Base-by-base conservation (phyloP, 2,888 invertebrate species). In the Megaustenia siamemsis region DNA sequence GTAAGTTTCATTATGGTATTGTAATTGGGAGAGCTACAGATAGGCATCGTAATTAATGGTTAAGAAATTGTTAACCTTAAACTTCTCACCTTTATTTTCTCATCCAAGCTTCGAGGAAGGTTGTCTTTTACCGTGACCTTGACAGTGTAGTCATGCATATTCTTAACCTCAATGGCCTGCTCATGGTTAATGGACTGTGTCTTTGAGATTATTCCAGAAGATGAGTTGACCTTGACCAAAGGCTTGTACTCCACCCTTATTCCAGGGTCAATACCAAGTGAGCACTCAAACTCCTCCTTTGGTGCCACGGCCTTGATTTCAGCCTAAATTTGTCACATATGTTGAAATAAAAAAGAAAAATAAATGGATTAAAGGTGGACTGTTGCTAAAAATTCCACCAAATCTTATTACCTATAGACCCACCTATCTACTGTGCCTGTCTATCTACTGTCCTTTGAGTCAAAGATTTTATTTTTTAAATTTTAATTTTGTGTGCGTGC, bases 241-340 rank as follows among this genome's bases (percentile, higher is more conserved):
- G 94, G 92, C 81, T 93, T 90, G 89, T 94, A 94, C 78, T 90
- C 92, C 8, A 94, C 91, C 86, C 93, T 92, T 28, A 94, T 91
- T 0, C 94, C 91, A 3, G 93, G 93, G 86, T 94, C 94, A n/a
- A 94, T 92, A 18, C 94, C 94, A 85, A 94, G 90, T 18, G 94
- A 93, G 85, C 94, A 94, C 60, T 91, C 89, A 88, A 94, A 94
- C 86, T 94, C 94, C 86, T 94, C 94, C 78, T 91, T 91, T 0
- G 94, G 94, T 40, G 92, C 90, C 1, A 94, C 93, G 6, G 93
- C 88, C 35, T 91, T 91, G 68, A 94, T 86, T 4, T 83, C 85
- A 40, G 86, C 88, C 89, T 89, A 77, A 21, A 60, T 38, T 40
- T 12, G 60, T 24, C 40, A 40, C 40, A 60, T 60, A 12, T 60